Evolutionary conservation across 23 tunicate species (phyloP).

Genomic region (Diplosoma virens): DNA sequence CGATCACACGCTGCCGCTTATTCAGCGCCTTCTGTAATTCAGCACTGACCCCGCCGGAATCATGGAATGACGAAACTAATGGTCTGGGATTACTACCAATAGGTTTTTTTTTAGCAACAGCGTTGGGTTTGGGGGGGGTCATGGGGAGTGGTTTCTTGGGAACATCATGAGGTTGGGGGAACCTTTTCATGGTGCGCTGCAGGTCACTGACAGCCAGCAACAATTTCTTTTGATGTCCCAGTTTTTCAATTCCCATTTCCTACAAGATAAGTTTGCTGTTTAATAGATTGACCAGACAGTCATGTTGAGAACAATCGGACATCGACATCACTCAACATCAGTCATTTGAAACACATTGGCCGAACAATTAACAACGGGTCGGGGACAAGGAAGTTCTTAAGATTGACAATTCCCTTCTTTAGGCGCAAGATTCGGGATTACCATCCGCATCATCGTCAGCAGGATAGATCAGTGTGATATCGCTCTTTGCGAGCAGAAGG

Average conservation of each 20-base stretch:
- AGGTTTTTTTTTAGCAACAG: background rate
- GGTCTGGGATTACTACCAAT: background rate
- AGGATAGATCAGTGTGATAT: too few relatives aligned
- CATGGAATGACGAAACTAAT: slow-evolving; percentile 17
- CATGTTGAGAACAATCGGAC: too few relatives aligned
- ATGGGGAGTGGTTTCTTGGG: background rate
- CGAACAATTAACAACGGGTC: too few relatives aligned
- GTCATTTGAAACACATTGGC: too few relatives aligned
- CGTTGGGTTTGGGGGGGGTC: background rate
- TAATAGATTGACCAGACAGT: too few relatives aligned
- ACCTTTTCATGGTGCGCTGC: background rate
- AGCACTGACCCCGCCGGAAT: slow-evolving; percentile 22
- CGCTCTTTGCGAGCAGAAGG: too few relatives aligned
- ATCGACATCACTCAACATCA: too few relatives aligned
- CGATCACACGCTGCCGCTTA: slow-evolving; percentile 45
- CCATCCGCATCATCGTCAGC: too few relatives aligned
- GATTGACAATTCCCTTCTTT: too few relatives aligned
- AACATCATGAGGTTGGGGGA: too few relatives aligned
- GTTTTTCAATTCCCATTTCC: slow-evolving; percentile 38
- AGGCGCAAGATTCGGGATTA: too few relatives aligned
- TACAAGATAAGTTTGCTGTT: slow-evolving; percentile 1
- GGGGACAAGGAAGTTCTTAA: too few relatives aligned
- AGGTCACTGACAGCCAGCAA: slow-evolving; percentile 8
- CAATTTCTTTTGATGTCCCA: slow-evolving; percentile 57
- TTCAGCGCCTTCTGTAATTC: slow-evolving; percentile 53